A percentile compares a stretch with the other conserved stretches of the same genome.
phyloP scores from a whole-genome alignment of 92 coral and sea anemone species.

The Parazoanthus swiftii region DNA sequence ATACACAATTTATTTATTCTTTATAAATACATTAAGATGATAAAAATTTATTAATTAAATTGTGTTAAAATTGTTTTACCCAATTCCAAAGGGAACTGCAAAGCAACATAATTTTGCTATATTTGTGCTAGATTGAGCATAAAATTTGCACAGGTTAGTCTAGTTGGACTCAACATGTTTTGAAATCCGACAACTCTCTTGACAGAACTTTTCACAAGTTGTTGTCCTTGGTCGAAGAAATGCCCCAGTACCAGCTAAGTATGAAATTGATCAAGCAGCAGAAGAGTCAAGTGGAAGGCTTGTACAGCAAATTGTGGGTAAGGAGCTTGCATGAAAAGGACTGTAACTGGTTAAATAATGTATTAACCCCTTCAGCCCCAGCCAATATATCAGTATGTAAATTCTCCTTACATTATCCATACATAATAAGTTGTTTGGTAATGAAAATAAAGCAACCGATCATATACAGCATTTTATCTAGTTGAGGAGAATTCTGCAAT shows the following conservation, averaged over 20 bases:
- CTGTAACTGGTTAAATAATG: background rate
- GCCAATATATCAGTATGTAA: no score
- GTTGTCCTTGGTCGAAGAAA: conserved; percentile 88
- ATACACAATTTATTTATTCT: no score
- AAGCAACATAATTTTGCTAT: background rate
- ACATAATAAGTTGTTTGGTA: no score
- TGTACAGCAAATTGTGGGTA: conserved; percentile 79
- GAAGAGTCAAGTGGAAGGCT: conserved; percentile 86
- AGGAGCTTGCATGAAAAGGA: background rate
- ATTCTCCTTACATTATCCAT: no score
- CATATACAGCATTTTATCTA: no score
- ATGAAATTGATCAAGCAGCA: conserved; percentile 73
- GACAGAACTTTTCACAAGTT: conserved; percentile 74
- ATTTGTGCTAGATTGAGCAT: background rate
- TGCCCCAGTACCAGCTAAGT: conserved; percentile 71
- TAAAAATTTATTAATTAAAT: no score
- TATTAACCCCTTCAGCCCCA: background rate
- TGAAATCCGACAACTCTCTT: background rate
- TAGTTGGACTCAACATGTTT: background rate
- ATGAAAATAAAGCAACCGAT: no score
- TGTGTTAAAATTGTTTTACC: no score
- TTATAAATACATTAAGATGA: no score
- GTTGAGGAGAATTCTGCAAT: no score
- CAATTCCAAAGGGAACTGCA: no score
- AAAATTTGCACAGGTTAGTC: background rate